These are phyloP conservation scores for Mesitornis unicolor DNA, from an alignment of 2,113 vertebrate species.

Conservation along the genomic window DNA sequence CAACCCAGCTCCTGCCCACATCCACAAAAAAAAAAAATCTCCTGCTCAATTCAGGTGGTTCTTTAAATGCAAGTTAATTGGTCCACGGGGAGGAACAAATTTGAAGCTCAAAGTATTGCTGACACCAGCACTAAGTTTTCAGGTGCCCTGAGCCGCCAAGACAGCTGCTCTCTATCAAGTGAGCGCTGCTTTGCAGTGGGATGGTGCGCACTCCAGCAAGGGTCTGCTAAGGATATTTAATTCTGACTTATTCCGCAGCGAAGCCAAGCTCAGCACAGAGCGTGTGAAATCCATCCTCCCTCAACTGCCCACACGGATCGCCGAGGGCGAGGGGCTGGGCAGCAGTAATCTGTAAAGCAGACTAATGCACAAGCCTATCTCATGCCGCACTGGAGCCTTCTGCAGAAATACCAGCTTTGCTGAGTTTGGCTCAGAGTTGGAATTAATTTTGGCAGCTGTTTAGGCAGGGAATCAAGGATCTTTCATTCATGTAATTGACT, in stretches of 20 bases:
- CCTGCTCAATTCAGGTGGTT: not conserved
- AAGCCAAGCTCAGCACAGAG: not conserved
- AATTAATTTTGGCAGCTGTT: conserved; percentile 60
- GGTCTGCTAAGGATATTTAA: not conserved
- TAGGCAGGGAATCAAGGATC: conserved; percentile 48
- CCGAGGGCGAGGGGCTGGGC: not conserved
- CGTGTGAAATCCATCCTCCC: not conserved
- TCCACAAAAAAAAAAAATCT: not conserved
- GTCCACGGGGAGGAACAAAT: not conserved
- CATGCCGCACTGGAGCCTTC: not conserved
- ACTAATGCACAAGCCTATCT: not conserved
- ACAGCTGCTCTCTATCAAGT: not conserved
- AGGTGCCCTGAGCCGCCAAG: not conserved
- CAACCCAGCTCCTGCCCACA: not conserved
- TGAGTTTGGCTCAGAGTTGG: conserved; percentile 13
- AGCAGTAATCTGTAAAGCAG: not conserved
- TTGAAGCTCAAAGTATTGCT: not conserved
- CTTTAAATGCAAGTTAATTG: not conserved
- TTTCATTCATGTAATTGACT: conserved; percentile 62
- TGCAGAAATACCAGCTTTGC: conserved; percentile 26
- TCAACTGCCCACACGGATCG: not conserved
- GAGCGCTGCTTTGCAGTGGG: not conserved
- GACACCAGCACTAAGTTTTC: not conserved
- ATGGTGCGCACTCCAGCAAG: not conserved
- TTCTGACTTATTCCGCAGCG: not conserved